Evolutionary conservation across 1,140 invertebrate species (phyloP).

Genomic region (Drusus annulatus): DNA sequence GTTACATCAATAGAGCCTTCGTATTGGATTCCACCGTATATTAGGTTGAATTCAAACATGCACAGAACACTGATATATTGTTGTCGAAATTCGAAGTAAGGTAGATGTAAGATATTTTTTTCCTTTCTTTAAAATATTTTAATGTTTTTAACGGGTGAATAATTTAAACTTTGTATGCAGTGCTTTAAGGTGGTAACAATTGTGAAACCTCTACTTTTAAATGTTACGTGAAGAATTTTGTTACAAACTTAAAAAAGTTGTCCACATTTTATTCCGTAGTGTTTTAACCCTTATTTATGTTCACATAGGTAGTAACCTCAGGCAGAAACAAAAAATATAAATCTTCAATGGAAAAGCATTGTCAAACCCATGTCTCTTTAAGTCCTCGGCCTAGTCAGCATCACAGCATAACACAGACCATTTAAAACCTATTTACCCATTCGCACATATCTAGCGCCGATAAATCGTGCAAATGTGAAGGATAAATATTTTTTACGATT

Average conservation of each 20-base stretch:
- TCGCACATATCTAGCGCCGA: slow-evolving; percentile 18
- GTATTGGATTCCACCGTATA: too few species aligned
- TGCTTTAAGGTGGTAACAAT: too few species aligned
- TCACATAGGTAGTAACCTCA: slow-evolving; percentile 4
- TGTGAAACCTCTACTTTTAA: too few species aligned
- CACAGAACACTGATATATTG: too few species aligned
- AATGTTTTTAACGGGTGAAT: too few species aligned
- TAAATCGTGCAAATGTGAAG: slow-evolving; percentile 38
- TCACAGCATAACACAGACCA: slow-evolving; percentile 40
- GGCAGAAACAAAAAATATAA: slow-evolving; percentile 39
- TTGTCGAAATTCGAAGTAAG: too few species aligned
- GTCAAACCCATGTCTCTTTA: slow-evolving; percentile 44
- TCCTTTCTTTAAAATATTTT: too few species aligned
- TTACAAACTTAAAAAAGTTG: too few species aligned
- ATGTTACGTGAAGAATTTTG: too few species aligned
- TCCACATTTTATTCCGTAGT: background rate
- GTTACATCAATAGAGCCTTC: slow-evolving; percentile 44
- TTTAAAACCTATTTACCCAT: slow-evolving; percentile 39
- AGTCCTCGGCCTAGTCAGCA: slow-evolving; percentile 37
- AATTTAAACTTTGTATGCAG: too few species aligned
- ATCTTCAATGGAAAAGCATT: slow-evolving; percentile 47
- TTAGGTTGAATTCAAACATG: too few species aligned
- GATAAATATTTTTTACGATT: slow-evolving; percentile 37
- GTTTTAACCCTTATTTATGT: slow-evolving; percentile 8
- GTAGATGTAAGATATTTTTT: too few species aligned